A percentile compares a stretch with the other conserved stretches of the same genome.
Conservation (phyloP, 2,888 invertebrate species). For the Onchidella celtica region DNA sequence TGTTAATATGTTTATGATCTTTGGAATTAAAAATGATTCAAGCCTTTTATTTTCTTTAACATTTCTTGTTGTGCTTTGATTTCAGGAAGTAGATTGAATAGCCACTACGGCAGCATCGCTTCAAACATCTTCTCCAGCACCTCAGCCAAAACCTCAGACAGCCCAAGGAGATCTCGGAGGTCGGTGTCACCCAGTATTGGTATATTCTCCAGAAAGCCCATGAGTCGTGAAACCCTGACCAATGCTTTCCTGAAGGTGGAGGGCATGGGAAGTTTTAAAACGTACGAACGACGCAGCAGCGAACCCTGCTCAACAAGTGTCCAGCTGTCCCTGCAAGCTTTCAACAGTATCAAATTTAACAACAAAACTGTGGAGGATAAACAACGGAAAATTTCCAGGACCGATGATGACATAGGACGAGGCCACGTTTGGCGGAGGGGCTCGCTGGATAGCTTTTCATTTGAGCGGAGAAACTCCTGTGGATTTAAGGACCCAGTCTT, state of each 20-base stretch:
- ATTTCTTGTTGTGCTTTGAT: not conserved
- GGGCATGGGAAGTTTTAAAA: slow-evolving; percentile 56
- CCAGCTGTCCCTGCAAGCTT: slow-evolving; percentile 53
- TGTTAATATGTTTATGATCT: not conserved
- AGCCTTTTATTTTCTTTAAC: not conserved
- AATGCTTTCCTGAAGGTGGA: slow-evolving; percentile 72
- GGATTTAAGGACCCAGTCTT: slow-evolving; percentile 74
- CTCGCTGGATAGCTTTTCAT: slow-evolving; percentile 58
- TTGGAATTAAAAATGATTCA: not conserved
- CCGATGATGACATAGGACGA: slow-evolving; percentile 67
- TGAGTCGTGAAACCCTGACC: slow-evolving; percentile 68
- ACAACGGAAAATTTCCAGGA: slow-evolving; percentile 58
- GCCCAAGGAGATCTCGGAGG: slow-evolving; percentile 3
- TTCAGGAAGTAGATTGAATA: slow-evolving; percentile 39
- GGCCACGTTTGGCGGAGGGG: slow-evolving; percentile 57
- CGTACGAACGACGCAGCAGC: slow-evolving; percentile 69
- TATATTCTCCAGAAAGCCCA: slow-evolving; percentile 49
- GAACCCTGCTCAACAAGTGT: slow-evolving; percentile 69
- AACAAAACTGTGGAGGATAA: slow-evolving; percentile 47
- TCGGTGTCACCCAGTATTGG: slow-evolving; percentile 40
- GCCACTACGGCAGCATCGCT: slow-evolving; percentile 35
- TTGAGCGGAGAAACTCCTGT: slow-evolving; percentile 59
- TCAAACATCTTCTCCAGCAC: slow-evolving; percentile 49
- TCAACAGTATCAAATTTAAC: slow-evolving; percentile 51
- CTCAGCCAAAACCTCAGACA: slow-evolving; percentile 8